Evolutionary conservation across 2,113 vertebrate genomes (phyloP).

Genomic region (Galeopterus variegatus): DNA sequence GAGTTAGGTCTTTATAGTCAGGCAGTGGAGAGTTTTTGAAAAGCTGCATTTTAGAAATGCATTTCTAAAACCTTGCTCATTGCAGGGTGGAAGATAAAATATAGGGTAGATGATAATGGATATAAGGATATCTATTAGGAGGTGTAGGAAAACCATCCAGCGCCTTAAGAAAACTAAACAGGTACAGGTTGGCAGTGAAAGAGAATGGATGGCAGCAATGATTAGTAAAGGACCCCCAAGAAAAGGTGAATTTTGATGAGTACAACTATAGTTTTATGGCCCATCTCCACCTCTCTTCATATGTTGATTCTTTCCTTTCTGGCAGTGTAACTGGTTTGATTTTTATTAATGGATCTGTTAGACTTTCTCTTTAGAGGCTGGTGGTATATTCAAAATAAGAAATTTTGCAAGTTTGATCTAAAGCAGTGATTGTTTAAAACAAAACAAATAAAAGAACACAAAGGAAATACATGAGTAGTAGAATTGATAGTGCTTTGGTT

Average conservation of each 20-base stretch:
- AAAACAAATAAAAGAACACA: too few relatives aligned
- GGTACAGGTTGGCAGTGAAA: not conserved
- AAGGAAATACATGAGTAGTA: not conserved
- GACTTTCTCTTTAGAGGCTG: not conserved
- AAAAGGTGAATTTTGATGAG: not conserved
- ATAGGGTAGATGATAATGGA: not conserved
- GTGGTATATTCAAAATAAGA: not conserved
- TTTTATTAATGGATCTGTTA: not conserved
- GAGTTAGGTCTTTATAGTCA: not conserved
- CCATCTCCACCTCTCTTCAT: not conserved
- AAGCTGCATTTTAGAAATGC: not conserved
- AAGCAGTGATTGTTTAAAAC: not conserved
- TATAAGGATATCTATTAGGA: not conserved
- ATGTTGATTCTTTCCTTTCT: not conserved
- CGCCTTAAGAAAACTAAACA: constrained; percentile 6
- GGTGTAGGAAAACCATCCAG: not conserved
- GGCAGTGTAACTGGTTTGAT: not conserved
- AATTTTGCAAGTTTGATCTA: not conserved
- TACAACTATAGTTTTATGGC: not conserved
- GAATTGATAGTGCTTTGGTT: not conserved
- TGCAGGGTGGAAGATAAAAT: not conserved
- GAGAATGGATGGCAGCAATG: not conserved
- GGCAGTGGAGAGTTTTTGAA: not conserved
- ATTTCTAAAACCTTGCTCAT: not conserved
- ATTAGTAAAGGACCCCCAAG: not conserved